phyloP scores from a whole-genome alignment of 2,888 invertebrate genomes.

The Timema cristinae region DNA sequence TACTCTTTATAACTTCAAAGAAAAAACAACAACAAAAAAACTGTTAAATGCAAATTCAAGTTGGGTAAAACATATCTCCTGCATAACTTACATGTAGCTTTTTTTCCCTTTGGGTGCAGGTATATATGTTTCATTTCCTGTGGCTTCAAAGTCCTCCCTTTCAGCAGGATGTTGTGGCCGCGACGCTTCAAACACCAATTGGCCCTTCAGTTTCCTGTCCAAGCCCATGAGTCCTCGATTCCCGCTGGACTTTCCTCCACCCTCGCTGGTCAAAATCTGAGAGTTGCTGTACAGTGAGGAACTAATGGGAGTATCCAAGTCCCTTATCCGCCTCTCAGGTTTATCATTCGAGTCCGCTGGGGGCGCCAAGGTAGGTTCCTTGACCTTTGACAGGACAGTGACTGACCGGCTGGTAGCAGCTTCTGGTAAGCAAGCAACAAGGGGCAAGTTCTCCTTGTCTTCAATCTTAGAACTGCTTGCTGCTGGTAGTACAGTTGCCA shows the following conservation, averaged over 20 bases:
- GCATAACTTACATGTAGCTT: slow-evolving; percentile 37
- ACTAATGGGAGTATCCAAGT: not conserved
- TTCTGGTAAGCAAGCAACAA: slow-evolving; percentile 12
- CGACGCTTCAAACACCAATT: slow-evolving; percentile 66
- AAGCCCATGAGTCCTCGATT: slow-evolving; percentile 1
- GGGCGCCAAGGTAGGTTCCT: slow-evolving; percentile 46
- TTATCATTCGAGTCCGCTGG: slow-evolving; percentile 35
- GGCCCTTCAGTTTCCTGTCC: slow-evolving; percentile 47
- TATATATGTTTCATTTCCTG: slow-evolving; percentile 59
- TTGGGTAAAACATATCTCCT: not conserved
- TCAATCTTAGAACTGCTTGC: slow-evolving; percentile 36
- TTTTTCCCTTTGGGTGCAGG: slow-evolving; percentile 43
- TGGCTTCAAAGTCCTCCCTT: slow-evolving; percentile 68
- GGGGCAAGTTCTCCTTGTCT: slow-evolving; percentile 25
- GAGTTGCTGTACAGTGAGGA: slow-evolving; percentile 3
- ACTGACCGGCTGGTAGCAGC: slow-evolving; percentile 33
- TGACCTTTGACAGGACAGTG: not conserved
- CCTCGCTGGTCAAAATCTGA: slow-evolving; percentile 38
- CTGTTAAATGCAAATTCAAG: slow-evolving; percentile 8
- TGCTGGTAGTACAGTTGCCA: slow-evolving; percentile 31
- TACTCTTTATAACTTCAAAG: not conserved
- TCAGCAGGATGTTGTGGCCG: slow-evolving; percentile 61
- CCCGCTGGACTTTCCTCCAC: slow-evolving; percentile 3
- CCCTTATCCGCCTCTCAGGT: slow-evolving; percentile 10
- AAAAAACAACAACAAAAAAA: slow-evolving; percentile 1